phyloP scores from a whole-genome alignment of 2,797 vertebrate species.

The Hyperoplus immaculatus region DNA sequence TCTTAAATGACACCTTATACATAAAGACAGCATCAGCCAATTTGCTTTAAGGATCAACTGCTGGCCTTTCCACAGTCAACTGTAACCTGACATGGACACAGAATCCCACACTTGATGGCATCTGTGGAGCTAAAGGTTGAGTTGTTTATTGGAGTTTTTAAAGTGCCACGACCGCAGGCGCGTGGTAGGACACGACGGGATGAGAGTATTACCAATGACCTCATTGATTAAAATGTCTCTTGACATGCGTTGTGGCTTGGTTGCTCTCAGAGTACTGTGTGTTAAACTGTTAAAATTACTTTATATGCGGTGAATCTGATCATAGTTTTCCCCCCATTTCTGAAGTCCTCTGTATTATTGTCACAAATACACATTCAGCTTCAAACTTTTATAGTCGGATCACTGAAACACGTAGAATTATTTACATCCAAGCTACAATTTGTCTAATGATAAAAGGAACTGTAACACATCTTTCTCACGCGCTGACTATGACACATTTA shows the following conservation, averaged over 20 bases:
- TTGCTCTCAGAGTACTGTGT: conserved; percentile 5
- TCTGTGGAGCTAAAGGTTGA: not conserved
- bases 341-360: conserved; percentile 16
- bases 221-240: not conserved
- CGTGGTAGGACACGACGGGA: too few species aligned
- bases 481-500: conserved; percentile 8
- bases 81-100: not conserved
- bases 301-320: not conserved
- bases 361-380: conserved; percentile 40
- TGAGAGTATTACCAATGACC: not conserved
- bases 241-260: not conserved
- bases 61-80: not conserved
- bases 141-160: not conserved
- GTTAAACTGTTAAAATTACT: not conserved
- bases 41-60: not conserved
- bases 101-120: not conserved
- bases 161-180: too few species aligned
- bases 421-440: conserved; percentile 64
- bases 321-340: not conserved
- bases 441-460: conserved; percentile 24
- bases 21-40: not conserved
- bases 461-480: conserved; percentile 18
- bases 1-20: too few species aligned
- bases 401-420: conserved; percentile 46
- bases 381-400: conserved; percentile 31